These are phyloP conservation scores for Temnopleurus reevesii DNA, from an alignment of 53 echinoderm and acorn worm species.

Conservation along the genomic window DNA sequence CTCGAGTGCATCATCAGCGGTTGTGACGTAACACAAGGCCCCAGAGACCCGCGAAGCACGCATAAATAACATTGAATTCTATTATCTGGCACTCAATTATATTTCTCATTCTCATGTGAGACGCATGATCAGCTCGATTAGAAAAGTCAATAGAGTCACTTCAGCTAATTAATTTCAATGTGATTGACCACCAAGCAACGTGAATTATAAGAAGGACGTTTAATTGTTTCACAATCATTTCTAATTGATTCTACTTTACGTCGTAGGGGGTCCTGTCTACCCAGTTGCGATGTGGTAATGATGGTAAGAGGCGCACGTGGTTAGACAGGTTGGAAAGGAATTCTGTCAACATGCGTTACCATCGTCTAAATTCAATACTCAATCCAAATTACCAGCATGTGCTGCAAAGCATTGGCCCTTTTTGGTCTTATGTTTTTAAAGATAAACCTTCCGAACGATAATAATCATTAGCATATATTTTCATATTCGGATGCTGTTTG, in stretches of 20 bases:
- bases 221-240: neutral
- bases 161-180: constrained; percentile 1
- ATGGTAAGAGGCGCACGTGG: neutral
- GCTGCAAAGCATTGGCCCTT: too few species aligned
- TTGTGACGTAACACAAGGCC: neutral
- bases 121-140: constrained; percentile 10
- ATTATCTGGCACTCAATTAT: neutral
- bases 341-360: too few species aligned
- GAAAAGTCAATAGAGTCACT: constrained; percentile 14
- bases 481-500: too few species aligned
- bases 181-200: neutral
- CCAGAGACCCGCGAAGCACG: neutral
- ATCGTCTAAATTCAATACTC: too few species aligned
- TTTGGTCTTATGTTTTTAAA: too few species aligned
- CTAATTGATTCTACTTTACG: neutral
- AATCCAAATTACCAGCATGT: too few species aligned
- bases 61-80: neutral
- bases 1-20: neutral
- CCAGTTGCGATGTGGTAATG: neutral
- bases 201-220: neutral
- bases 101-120: neutral
- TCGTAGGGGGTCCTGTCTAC: neutral
- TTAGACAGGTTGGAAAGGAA: too few species aligned
- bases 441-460: too few species aligned
- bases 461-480: too few species aligned